phyloP scores from a whole-genome alignment of 2,888 invertebrate genomes.

The Hypena proboscidalis region DNA sequence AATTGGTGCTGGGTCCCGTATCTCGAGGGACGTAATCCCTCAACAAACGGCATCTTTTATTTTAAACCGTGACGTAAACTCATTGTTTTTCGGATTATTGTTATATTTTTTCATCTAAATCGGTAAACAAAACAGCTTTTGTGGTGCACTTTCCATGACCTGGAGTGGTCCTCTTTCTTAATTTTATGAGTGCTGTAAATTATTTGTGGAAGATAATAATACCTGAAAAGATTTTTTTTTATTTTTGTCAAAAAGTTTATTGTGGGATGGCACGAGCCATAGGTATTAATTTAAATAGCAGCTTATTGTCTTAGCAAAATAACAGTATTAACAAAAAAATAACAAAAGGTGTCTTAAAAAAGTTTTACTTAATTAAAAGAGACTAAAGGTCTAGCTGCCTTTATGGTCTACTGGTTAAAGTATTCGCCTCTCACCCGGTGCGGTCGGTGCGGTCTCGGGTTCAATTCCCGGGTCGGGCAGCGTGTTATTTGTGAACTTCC shows the following conservation, averaged over 20 bases:
- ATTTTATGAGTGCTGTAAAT: constrained; percentile 51
- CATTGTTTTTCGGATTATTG: constrained; percentile 61
- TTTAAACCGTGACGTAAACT: constrained; percentile 74
- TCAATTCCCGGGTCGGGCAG: no score
- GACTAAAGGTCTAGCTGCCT: no score
- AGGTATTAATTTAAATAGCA: neutral
- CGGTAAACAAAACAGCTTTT: constrained; percentile 53
- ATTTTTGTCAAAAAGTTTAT: constrained; percentile 17
- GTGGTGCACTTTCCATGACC: constrained; percentile 41
- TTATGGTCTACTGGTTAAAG: neutral
- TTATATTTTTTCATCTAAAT: constrained; percentile 45
- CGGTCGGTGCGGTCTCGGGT: no score
- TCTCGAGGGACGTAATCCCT: constrained; percentile 71
- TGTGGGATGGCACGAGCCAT: constrained; percentile 49
- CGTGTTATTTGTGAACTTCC: no score
- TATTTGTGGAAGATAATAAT: constrained; percentile 47
- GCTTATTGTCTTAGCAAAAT: neutral
- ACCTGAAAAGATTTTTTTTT: constrained; percentile 21
- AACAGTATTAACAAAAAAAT: neutral
- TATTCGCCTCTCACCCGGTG: no score
- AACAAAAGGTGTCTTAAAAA: no score
- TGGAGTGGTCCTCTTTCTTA: constrained; percentile 44
- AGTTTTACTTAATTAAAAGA: no score
- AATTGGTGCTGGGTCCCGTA: constrained; percentile 65
- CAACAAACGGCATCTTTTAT: constrained; percentile 73